A percentile compares a stretch with the other conserved stretches of the same genome.
These are phyloP conservation scores for Isotomurus palustris DNA, from an alignment of 2,888 invertebrate genomes.

Conservation along the genomic window DNA sequence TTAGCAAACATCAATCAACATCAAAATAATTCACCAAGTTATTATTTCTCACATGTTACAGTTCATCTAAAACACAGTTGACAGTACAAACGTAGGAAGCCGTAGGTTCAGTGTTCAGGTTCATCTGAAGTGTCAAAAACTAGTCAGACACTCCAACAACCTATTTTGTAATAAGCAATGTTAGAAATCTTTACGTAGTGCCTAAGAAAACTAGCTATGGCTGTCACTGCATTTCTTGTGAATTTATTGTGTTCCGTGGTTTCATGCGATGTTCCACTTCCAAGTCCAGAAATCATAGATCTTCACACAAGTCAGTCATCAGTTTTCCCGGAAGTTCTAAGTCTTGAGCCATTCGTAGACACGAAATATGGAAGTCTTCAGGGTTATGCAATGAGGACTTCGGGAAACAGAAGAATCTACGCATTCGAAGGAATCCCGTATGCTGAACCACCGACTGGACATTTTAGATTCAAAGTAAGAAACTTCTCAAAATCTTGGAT, in stretches of 20 bases:
- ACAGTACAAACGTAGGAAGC: not conserved
- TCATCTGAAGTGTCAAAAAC: not conserved
- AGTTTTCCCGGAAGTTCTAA: slow-evolving; percentile 17
- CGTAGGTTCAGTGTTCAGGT: not conserved
- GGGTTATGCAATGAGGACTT: slow-evolving; percentile 35
- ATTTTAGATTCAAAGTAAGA: slow-evolving; percentile 16
- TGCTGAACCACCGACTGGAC: slow-evolving; percentile 23
- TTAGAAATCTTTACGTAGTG: not conserved
- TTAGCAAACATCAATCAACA: too few species aligned
- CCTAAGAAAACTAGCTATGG: too few species aligned
- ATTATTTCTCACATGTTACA: not conserved
- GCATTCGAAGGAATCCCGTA: slow-evolving; percentile 35
- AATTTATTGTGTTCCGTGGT: slow-evolving; percentile 38
- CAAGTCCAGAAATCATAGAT: slow-evolving; percentile 23
- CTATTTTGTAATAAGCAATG: not conserved
- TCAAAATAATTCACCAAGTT: not conserved
- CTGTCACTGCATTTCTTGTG: slow-evolving; percentile 24
- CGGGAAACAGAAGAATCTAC: slow-evolving; percentile 29
- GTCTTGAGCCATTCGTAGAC: slow-evolving; percentile 30
- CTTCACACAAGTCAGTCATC: slow-evolving; percentile 6
- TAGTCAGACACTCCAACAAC: not conserved
- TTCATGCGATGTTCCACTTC: slow-evolving; percentile 33
- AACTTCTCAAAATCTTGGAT: not conserved
- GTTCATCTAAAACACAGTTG: not conserved
- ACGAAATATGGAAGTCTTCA: slow-evolving; percentile 32